phyloP scores from a whole-genome alignment of 2,888 invertebrate genomes.

The Drosophila borborema region DNA sequence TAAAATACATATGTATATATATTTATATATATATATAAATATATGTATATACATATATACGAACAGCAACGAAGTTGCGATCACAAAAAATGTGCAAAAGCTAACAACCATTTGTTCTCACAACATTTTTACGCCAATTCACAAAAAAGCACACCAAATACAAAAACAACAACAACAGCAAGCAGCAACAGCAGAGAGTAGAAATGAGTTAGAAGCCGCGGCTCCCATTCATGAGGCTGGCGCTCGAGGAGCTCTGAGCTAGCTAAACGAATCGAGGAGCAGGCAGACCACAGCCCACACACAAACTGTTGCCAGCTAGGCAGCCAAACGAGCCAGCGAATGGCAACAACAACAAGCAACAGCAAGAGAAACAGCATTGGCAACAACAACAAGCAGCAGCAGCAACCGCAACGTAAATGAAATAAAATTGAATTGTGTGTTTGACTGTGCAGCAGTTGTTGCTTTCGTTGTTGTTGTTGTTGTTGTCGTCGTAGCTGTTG shows the following conservation, averaged over 20 bases:
- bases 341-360: conserved; percentile 36
- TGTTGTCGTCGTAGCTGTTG: conserved; percentile 44
- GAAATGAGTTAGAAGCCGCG: conserved; percentile 76
- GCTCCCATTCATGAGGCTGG: conserved; percentile 77
- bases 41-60: background rate
- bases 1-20: background rate
- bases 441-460: conserved; percentile 68
- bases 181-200: conserved; percentile 28
- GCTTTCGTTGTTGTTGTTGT: conserved; percentile 44
- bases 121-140: conserved; percentile 81
- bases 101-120: conserved; percentile 80
- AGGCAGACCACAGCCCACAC: conserved; percentile 60
- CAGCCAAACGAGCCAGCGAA: conserved; percentile 62
- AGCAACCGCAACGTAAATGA: conserved; percentile 69
- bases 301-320: conserved; percentile 61
- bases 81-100: conserved; percentile 73
- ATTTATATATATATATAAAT: background rate
- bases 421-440: conserved; percentile 78
- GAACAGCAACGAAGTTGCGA: conserved; percentile 35
- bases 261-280: conserved; percentile 56
- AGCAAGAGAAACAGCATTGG: conserved; percentile 3
- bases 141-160: conserved; percentile 57
- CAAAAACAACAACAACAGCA: conserved; percentile 32
- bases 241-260: conserved; percentile 72
- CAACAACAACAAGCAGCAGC: conserved; percentile 25